Evolutionary conservation across 2,113 vertebrate species (phyloP), one percentile per base, ranked within the genome.

Genomic region (Tretioscincus oriximinensis): DNA sequence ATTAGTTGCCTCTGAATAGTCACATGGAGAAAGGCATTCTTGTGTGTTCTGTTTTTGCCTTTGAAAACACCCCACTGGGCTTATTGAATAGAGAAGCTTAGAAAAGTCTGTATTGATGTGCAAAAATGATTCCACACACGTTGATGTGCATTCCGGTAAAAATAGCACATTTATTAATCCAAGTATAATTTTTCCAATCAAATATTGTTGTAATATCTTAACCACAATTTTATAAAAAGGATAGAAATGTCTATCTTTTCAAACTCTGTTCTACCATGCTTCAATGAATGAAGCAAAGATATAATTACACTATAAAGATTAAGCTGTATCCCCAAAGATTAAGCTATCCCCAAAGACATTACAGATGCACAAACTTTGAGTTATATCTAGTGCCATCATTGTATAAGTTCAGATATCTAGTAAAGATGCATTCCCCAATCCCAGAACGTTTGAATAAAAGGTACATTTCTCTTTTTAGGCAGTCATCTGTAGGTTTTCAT

Each of bases 81-180:
- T 10, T 54, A 24, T 60, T 84, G 10, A 84, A 26, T 77, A 86
- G 72, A 75, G 21, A 21, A 80, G 69, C 84, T 74, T 73, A 31
- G 26, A 31, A 10, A 74, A 87, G 58, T 6, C n/a, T 29, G 29
- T 73, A 41, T 83, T 7, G 31, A 64, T 54, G 63, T 64, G 31
- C 35, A 84, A 31, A 24, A 26, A 61, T 67, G 24, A 68, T 67
- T 74, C 73, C 29, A 16, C 6, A 35, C 60, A 26, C 35, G 75
- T n/a, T 4, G 54, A 18, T 12, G 54, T 58, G 14, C 54, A 58
- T 58, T 45, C 63, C 47, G 76, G 10, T 73, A 35, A 83, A 74
- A 14, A 49, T 58, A 75, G 26, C n/a, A 9, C 9, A 58, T 45
- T 60, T 47, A 1, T 22, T n/a, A 26, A 29, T 69, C 28, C 29